phyloP scores from a whole-genome alignment of 2,888 invertebrate genomes.

The Blomia tropicalis region DNA sequence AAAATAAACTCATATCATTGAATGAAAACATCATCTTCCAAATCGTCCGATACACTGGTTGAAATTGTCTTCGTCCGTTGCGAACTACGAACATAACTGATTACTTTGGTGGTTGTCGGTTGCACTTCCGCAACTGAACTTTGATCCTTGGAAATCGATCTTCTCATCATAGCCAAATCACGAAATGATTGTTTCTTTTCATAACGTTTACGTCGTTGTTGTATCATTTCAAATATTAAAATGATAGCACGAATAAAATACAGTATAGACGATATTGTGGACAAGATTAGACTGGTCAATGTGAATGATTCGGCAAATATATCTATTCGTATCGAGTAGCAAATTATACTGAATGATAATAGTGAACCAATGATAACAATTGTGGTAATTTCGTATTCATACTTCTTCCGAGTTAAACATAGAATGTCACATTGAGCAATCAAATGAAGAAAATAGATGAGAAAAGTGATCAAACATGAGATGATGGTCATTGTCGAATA shows the following conservation, averaged over 20 bases:
- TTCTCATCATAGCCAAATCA: not conserved
- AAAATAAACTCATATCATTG: slow-evolving; percentile 1
- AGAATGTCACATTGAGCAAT: slow-evolving; percentile 25
- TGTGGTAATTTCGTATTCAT: slow-evolving; percentile 15
- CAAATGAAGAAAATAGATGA: slow-evolving; percentile 26
- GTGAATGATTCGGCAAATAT: slow-evolving; percentile 7
- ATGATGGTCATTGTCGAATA: slow-evolving; percentile 21
- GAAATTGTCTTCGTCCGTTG: slow-evolving; percentile 4
- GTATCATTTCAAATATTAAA: not conserved
- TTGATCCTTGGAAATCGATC: slow-evolving; percentile 5
- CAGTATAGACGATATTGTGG: not conserved
- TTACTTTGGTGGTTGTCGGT: not conserved
- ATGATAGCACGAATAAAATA: not conserved
- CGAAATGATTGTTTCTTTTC: not conserved
- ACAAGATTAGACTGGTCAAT: slow-evolving; percentile 1
- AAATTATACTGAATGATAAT: not conserved
- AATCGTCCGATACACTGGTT: slow-evolving; percentile 9
- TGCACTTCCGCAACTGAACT: not conserved
- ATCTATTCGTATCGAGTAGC: not conserved
- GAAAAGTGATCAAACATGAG: slow-evolving; percentile 23
- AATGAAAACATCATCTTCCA: slow-evolving; percentile 23
- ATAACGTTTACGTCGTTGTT: not conserved
- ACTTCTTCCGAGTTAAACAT: slow-evolving; percentile 20
- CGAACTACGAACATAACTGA: slow-evolving; percentile 4
- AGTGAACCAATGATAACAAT: slow-evolving; percentile 13